Conservation (phyloP, 2,888 invertebrate species). For the Pycnomerus fuliginosus region DNA sequence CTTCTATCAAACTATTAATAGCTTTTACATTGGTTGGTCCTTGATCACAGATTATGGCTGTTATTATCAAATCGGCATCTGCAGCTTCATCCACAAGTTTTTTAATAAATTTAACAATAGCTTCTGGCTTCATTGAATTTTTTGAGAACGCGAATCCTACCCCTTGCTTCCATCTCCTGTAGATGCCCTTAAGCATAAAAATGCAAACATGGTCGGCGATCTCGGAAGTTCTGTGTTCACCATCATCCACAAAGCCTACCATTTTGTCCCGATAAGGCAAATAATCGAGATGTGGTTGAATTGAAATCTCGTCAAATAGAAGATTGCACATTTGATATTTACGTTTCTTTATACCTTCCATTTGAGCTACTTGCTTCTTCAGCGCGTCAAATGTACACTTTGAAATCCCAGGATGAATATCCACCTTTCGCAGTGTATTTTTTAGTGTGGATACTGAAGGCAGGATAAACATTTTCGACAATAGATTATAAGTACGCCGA, state of each 20-base stretch:
- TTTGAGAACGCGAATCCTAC: constrained; percentile 6
- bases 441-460: constrained; percentile 2
- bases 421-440: constrained; percentile 1
- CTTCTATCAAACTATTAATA: neutral
- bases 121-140: constrained; percentile 2
- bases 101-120: constrained; percentile 1
- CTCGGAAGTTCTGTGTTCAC: neutral
- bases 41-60: constrained; percentile 2
- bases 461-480: constrained; percentile 4
- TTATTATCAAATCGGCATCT: neutral
- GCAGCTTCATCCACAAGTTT: constrained; percentile 2
- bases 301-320: constrained; percentile 6
- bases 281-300: constrained; percentile 6
- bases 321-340: constrained; percentile 1
- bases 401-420: constrained; percentile 4
- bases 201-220: neutral
- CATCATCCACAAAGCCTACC: neutral
- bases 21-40: constrained; percentile 3
- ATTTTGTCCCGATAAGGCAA: constrained; percentile 1
- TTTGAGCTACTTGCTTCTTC: neutral
- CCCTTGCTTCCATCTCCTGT: constrained; percentile 7
- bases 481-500: constrained; percentile 1
- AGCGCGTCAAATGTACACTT: constrained; percentile 1
- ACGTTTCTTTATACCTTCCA: neutral
- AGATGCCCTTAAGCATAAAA: constrained; percentile 5